A percentile compares a stretch with the other conserved stretches of the same genome.
Conservation (phyloP, 2,113 vertebrate genomes). For the Delphinus delphis region DNA sequence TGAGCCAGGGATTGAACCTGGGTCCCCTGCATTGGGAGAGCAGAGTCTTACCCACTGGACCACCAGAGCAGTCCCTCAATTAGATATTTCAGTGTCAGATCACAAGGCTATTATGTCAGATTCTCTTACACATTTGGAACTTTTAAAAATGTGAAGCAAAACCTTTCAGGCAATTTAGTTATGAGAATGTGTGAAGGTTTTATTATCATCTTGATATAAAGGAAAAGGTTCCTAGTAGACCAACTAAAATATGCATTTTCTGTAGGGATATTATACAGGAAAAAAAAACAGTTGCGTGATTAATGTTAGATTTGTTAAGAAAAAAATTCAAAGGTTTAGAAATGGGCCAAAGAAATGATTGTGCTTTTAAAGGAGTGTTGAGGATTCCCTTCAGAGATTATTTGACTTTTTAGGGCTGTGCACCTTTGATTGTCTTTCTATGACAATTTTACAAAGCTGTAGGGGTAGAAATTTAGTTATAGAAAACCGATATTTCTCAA, state of each 20-base stretch:
- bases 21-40: too few relatives aligned
- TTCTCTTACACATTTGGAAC: background rate
- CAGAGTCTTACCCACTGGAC: too few relatives aligned
- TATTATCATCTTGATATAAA: background rate
- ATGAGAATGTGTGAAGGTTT: background rate
- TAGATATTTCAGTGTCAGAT: background rate
- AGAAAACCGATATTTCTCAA: background rate
- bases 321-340: background rate
- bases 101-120: background rate
- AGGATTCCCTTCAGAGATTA: background rate
- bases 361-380: background rate
- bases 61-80: background rate
- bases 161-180: background rate
- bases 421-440: background rate
- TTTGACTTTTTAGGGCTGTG: background rate
- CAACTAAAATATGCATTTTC: slow-evolving; percentile 21
- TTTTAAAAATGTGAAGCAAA: background rate
- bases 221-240: background rate
- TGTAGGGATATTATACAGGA: background rate
- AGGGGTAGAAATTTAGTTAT: background rate
- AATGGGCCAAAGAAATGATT: background rate
- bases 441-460: background rate
- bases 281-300: background rate
- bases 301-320: background rate
- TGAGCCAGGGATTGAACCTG: too few relatives aligned